Evolutionary conservation across 2,888 invertebrate genomes (phyloP).

Genomic region (Dicyrtomina minuta): DNA sequence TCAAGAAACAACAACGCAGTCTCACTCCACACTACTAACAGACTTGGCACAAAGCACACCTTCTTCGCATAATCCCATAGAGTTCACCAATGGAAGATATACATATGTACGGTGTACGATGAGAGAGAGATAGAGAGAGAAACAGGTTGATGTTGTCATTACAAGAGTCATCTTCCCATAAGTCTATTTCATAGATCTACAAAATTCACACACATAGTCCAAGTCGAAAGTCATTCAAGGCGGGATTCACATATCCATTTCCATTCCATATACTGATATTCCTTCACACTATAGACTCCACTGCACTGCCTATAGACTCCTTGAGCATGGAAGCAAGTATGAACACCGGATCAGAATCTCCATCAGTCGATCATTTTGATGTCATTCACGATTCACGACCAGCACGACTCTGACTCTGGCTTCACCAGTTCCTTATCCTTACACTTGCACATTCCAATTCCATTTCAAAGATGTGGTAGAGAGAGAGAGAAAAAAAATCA

Average conservation of each 20-base stretch:
- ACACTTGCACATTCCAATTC: not conserved
- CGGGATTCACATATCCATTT: too few species aligned
- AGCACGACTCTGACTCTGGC: slow-evolving; percentile 34
- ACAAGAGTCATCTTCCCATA: slow-evolving; percentile 16
- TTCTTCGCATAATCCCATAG: slow-evolving; percentile 14
- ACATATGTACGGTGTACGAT: not conserved
- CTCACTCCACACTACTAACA: not conserved
- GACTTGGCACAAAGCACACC: not conserved
- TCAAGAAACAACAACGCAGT: slow-evolving; percentile 13
- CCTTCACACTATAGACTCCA: too few species aligned
- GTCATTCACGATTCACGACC: slow-evolving; percentile 42
- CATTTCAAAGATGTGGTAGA: too few species aligned
- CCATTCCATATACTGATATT: too few species aligned
- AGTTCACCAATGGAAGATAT: not conserved
- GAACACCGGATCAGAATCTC: slow-evolving; percentile 36
- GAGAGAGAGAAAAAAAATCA: too few species aligned
- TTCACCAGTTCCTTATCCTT: slow-evolving; percentile 24
- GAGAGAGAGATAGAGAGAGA: not conserved
- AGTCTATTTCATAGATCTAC: not conserved
- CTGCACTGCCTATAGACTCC: too few species aligned
- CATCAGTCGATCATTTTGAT: slow-evolving; percentile 36
- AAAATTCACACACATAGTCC: not conserved
- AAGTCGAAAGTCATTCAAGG: too few species aligned
- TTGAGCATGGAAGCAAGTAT: too few species aligned
- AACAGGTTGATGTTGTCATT: slow-evolving; percentile 27